Conservation (phyloP, 2,888 invertebrate genomes). For the Acheta domesticus region DNA sequence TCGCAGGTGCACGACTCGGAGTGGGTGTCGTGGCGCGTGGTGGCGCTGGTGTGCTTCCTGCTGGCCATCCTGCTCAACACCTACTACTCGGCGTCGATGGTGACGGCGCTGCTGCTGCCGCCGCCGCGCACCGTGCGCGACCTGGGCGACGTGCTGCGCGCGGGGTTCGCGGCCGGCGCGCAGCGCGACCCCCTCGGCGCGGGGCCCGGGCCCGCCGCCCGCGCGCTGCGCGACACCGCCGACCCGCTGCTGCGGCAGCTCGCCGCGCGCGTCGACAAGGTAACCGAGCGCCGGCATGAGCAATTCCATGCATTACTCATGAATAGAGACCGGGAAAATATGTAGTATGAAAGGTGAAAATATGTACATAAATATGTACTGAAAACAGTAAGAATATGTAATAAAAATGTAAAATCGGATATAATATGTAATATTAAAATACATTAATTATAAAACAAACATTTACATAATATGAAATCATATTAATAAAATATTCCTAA, state of each 20-base stretch:
- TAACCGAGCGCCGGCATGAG: no score
- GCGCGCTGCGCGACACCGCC: background rate
- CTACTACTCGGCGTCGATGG: conserved; percentile 26
- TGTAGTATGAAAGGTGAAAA: no score
- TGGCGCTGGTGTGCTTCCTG: conserved; percentile 22
- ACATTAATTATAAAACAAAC: no score
- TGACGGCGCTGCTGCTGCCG: conserved; percentile 26
- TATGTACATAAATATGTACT: no score
- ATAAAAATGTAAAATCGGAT: no score
- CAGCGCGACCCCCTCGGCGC: background rate
- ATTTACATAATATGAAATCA: no score
- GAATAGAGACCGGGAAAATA: no score
- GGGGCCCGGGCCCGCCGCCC: background rate
- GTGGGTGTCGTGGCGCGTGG: conserved; percentile 27
- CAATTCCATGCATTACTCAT: no score
- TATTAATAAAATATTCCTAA: no score
- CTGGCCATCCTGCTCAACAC: conserved; percentile 27
- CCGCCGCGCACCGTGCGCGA: conserved; percentile 20
- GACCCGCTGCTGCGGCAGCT: background rate
- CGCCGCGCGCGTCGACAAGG: background rate
- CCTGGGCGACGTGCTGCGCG: conserved; percentile 18
- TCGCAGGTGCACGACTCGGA: conserved; percentile 19
- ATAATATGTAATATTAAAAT: no score
- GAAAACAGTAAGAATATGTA: no score
- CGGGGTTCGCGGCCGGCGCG: background rate